Evolutionary conservation across 1,140 invertebrate species (phyloP), one percentile per base, ranked within the genome.

Genomic region (Drosophila kohkoa): DNA sequence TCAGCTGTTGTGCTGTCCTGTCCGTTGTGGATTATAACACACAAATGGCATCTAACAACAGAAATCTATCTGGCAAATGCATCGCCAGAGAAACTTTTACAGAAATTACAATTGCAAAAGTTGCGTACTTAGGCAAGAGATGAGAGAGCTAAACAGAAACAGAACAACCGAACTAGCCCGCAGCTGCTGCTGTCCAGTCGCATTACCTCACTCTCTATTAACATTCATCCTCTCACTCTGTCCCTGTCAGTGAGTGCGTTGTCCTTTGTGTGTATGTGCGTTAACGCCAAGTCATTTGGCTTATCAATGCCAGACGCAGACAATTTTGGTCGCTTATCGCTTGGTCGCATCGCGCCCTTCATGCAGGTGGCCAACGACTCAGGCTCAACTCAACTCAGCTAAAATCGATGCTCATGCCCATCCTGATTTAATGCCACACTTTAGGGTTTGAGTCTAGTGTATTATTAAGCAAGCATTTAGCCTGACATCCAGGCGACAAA

Each of bases 401-500:
- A n/a, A 13, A 32, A 75, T 75, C 72, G 72, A 63, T 70, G 75
- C 72, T 48, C 58, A 62, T 67, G 16, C 62, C 62, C 38, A 68
- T 25, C 28, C 66, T 77, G 78, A 77, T 77, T 77, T 74, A 77
- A 66, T 73, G 69, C 60, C 28, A 59, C 43, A 62, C 73, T 57
- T 25, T 20, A 13, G 46, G 10, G 58, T 13, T 13, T 48, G 13
- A 45, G 28, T n/a, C 62, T 48, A 43, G 63, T 67, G 28, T 77
- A 81, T 91, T 91, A 91, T 91, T 91, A 91, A 91, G 73, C 76
- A 79, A 54, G 83, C 81, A 91, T 89, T 91, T 89, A 86, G 79
- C 63, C 60, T 54, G 58, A 54, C 49, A 38, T 8, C n/a, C 28
- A 25, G 74, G 82, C 59, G 75, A 85, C 81, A 75, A 75, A 77